Conservation (phyloP, 1,140 invertebrate species). For the Augochlora pura region DNA sequence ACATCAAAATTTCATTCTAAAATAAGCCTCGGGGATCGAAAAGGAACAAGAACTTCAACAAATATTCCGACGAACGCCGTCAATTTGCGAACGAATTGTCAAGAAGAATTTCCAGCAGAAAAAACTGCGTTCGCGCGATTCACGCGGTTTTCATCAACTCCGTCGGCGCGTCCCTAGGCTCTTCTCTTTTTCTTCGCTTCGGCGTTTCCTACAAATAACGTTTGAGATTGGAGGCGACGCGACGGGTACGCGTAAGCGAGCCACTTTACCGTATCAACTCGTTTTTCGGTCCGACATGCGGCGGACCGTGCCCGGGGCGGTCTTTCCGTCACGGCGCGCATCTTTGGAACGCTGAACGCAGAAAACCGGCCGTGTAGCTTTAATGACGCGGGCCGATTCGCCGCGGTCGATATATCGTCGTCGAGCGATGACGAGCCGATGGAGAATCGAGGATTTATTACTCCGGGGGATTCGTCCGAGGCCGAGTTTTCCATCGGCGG, state of each 20-base stretch:
- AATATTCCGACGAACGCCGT: too few species aligned
- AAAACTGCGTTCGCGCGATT: too few species aligned
- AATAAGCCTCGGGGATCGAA: too few species aligned
- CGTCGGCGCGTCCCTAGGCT: too few species aligned
- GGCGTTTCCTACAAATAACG: too few species aligned
- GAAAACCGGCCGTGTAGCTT: conserved; percentile 31
- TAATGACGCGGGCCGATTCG: conserved; percentile 59
- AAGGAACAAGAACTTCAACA: too few species aligned
- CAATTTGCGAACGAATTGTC: too few species aligned
- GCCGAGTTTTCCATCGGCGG: conserved; percentile 26
- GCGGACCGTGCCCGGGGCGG: neutral
- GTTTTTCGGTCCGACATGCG: conserved; percentile 10
- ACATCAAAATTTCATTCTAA: too few species aligned
- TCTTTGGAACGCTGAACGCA: conserved; percentile 32
- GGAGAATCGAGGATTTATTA: conserved; percentile 64
- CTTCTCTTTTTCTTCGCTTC: too few species aligned
- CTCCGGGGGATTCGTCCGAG: conserved; percentile 13
- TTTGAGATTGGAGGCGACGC: too few species aligned
- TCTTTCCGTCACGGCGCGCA: conserved; percentile 1
- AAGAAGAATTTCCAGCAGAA: too few species aligned
- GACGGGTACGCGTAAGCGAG: neutral
- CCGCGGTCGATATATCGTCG: conserved; percentile 62
- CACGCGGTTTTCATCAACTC: too few species aligned
- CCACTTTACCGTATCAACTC: conserved; percentile 9
- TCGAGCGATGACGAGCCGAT: conserved; percentile 51